A percentile compares a stretch with the other conserved stretches of the same genome.
Evolutionary conservation across 2,888 invertebrate genomes (phyloP).

Genomic region (Himalopsyche anomala): DNA sequence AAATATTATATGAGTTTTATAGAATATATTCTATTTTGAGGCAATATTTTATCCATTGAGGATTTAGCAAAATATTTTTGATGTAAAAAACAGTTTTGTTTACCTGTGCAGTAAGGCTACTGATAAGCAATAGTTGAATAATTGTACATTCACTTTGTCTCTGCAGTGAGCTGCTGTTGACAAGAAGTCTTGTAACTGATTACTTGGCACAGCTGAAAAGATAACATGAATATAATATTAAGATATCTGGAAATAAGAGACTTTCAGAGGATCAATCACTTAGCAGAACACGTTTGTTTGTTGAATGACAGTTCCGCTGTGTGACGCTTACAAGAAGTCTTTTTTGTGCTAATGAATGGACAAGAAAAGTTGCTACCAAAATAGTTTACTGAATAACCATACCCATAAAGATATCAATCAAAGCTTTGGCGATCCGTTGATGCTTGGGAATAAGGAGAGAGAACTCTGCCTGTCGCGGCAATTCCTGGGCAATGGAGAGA

Average conservation of each 20-base stretch:
- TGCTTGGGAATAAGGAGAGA: slow-evolving; percentile 86
- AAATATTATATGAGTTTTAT: no score
- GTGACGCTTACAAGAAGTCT: no score
- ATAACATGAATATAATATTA: neutral
- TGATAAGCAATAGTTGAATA: slow-evolving; percentile 80
- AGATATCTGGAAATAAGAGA: neutral
- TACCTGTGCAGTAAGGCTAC: slow-evolving; percentile 78
- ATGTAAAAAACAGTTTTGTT: no score
- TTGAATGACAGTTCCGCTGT: no score
- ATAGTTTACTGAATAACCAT: slow-evolving; percentile 66
- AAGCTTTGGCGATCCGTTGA: slow-evolving; percentile 81
- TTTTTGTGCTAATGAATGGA: no score
- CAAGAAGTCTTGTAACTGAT: neutral
- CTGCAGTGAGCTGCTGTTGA: slow-evolving; percentile 76
- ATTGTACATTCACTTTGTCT: slow-evolving; percentile 78
- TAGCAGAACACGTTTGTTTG: no score
- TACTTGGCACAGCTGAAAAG: neutral
- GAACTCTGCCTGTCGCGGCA: slow-evolving; percentile 81
- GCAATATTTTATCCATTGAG: no score
- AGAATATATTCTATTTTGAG: no score
- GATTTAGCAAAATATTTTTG: no score
- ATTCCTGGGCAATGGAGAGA: slow-evolving; percentile 76
- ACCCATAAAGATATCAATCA: slow-evolving; percentile 84
- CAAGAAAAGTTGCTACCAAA: no score
- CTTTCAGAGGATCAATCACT: no score